Evolutionary conservation across 1,140 invertebrate species (phyloP), one percentile per base, ranked within the genome.

Genomic region (Cydia splendana): DNA sequence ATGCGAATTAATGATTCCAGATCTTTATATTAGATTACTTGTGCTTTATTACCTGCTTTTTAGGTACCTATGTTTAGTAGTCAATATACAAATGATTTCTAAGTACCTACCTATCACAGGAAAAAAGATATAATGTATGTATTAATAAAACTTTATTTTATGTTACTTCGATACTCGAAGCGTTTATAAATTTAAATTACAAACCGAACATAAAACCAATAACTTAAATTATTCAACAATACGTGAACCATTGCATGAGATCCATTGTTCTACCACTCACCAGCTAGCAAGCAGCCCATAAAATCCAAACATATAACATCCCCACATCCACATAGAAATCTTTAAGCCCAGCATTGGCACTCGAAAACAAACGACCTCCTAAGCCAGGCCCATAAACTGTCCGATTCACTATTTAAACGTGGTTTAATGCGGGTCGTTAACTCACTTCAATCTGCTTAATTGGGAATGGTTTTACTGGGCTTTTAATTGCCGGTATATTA

Each of bases 361-460:
- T 71, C 67, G 67, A 71, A 71, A 81, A 81, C 79, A 76, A 78
- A 74, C 77, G 65, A 80, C 77, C 77, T 82, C 81, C 79, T 80
- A 85, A 83, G 82, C 84, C 80, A 65, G 76, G 77, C 79, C 77
- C 78, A 82, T 88, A 85, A 88, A 88, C 81, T 85, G 85, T 85
- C 84, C 82, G 84, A 79, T 80, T 80, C 78, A 75, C 77, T 78
- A 82, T 88, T 87, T 87, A 86, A 86, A 83, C 81, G 76, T 34
- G 77, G 82, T 81, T 86, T 88, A 85, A 84, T 83, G 80, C 76
- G 78, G 77, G 82, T 80, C 82, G 80, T 81, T 80, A 82, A 80
- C 81, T 82, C 77, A 76, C 74, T 79, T 79, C 87, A 87, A 88
- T 88, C 87, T 86, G 87, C 83, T 87, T 88, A 88, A 88, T 88